Evolutionary conservation across 1,140 invertebrate species (phyloP).

Genomic region (Helicoverpa armigera): DNA sequence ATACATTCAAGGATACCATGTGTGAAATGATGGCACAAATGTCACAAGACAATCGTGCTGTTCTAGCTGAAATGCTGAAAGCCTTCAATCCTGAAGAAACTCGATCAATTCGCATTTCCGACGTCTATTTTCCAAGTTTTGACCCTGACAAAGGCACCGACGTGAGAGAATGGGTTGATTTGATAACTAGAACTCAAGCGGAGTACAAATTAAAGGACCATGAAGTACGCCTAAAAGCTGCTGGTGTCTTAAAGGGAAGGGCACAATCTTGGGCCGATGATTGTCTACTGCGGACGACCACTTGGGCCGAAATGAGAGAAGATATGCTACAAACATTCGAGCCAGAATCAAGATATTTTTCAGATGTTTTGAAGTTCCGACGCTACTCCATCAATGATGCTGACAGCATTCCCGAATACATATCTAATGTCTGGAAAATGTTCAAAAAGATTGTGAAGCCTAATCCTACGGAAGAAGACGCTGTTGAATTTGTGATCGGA

Average conservation of each 20-base stretch:
- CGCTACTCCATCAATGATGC: slow-evolving; percentile 49
- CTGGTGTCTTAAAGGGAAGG: too few relatives aligned
- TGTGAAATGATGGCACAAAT: slow-evolving; percentile 2
- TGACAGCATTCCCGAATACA: too few relatives aligned
- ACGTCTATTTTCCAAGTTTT: slow-evolving; percentile 49
- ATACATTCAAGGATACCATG: slow-evolving; percentile 23
- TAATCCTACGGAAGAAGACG: too few relatives aligned
- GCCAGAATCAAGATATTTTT: slow-evolving; percentile 54
- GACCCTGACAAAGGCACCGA: slow-evolving; percentile 47
- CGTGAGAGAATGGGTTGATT: slow-evolving; percentile 51
- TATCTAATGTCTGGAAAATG: too few relatives aligned
- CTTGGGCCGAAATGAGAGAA: slow-evolving; percentile 48
- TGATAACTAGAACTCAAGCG: too few relatives aligned
- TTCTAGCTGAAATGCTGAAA: slow-evolving; percentile 12
- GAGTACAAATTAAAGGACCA: too few relatives aligned
- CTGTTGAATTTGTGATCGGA: too few relatives aligned
- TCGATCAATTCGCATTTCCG: slow-evolving; percentile 39
- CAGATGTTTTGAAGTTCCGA: slow-evolving; percentile 49
- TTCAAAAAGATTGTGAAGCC: too few relatives aligned
- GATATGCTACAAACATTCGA: slow-evolving; percentile 54
- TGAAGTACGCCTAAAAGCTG: too few relatives aligned
- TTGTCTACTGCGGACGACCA: too few relatives aligned
- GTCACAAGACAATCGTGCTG: slow-evolving; percentile 13
- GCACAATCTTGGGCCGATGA: too few relatives aligned
- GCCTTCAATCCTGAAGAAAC: neutral